Conservation (phyloP, 35 echinoderm and acorn worm species). For the Chiridota heheva region DNA sequence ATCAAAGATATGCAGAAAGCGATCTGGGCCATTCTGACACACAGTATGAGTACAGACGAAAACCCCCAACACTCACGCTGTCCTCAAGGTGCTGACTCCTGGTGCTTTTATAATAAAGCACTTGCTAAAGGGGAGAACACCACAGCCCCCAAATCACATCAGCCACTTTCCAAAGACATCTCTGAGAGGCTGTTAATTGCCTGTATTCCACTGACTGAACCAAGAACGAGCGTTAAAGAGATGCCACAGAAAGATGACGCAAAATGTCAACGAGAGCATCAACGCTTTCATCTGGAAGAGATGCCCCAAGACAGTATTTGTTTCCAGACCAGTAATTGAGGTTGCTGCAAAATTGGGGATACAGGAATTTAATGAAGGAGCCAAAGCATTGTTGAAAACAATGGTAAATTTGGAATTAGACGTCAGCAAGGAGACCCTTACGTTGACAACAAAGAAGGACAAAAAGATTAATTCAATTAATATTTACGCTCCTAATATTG, state of each 20-base stretch:
- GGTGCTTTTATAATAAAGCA: conserved; percentile 14
- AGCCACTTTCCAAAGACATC: conserved; percentile 4
- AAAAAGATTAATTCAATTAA: too few relatives aligned
- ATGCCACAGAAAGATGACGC: background rate
- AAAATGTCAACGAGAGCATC: conserved; percentile 5
- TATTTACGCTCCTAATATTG: too few relatives aligned
- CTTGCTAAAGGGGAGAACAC: background rate
- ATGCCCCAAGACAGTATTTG: conserved; percentile 12
- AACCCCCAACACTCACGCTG: background rate
- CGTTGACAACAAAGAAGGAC: background rate
- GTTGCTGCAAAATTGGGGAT: background rate
- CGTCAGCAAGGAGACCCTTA: background rate
- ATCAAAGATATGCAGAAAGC: background rate
- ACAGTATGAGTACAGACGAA: background rate
- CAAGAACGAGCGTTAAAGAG: background rate
- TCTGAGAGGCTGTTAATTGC: background rate
- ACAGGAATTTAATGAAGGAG: conserved; percentile 1
- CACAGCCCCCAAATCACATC: background rate
- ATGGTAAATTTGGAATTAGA: background rate
- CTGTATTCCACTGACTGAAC: background rate
- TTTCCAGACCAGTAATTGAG: background rate
- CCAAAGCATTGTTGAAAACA: background rate
- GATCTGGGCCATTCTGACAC: background rate
- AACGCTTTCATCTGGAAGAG: conserved; percentile 3
- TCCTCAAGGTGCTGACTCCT: background rate